These are phyloP conservation scores for Sciurus niger DNA, from an alignment of 2,113 vertebrate species.

Conservation along the genomic window DNA sequence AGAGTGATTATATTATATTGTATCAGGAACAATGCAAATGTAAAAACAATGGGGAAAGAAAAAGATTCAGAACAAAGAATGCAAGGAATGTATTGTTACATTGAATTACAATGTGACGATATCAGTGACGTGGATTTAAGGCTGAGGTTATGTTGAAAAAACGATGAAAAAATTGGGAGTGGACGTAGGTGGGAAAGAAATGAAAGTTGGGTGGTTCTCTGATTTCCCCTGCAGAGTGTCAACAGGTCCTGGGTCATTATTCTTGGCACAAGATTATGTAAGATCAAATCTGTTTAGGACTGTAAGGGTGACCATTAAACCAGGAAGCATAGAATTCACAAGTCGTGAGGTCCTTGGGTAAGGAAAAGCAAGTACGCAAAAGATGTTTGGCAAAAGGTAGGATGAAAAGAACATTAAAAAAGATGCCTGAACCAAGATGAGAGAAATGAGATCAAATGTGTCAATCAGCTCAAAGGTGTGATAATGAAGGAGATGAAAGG, in stretches of 20 bases:
- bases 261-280: neutral
- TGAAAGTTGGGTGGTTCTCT: neutral
- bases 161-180: neutral
- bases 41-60: neutral
- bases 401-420: neutral
- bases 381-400: neutral
- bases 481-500: neutral
- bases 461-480: neutral
- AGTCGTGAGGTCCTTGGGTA: neutral
- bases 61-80: neutral
- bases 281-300: neutral
- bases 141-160: neutral
- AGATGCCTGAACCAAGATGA: neutral
- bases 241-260: neutral
- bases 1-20: neutral
- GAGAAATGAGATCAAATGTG: neutral
- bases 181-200: neutral
- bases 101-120: neutral
- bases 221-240: neutral
- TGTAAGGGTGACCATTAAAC: neutral
- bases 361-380: slow-evolving; percentile 16
- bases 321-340: neutral
- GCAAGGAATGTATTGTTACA: neutral
- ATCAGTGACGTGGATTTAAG: neutral
- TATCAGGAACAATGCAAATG: neutral